Conservation (phyloP, 2,113 vertebrate genomes). For the human (Homo sapiens) region GRCh38 chr3:54968501-54969000, state of each 20-base stretch:
- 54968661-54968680: conserved; percentile 35
- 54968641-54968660: conserved; percentile 35
- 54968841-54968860: not conserved
- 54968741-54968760: not conserved
- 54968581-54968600: not conserved
- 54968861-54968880: not conserved
- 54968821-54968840: not conserved
- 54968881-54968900: not conserved
- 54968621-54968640: not conserved
- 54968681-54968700: not conserved
- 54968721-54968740: not conserved
- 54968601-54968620: conserved; percentile 59
- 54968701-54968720: not conserved
- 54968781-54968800: not conserved
- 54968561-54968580: conserved; percentile 21
- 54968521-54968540: conserved; percentile 1
- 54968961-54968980: not conserved
- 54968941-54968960: not conserved
- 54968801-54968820: not conserved
- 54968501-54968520: conserved; percentile 95
- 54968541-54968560: not conserved
- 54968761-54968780: not conserved
- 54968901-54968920: not conserved
- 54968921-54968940: not conserved
- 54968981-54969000: not conserved